Base-by-base conservation (phyloP, 2,113 vertebrate genomes). In the Eupsittula cactorum region DNA sequence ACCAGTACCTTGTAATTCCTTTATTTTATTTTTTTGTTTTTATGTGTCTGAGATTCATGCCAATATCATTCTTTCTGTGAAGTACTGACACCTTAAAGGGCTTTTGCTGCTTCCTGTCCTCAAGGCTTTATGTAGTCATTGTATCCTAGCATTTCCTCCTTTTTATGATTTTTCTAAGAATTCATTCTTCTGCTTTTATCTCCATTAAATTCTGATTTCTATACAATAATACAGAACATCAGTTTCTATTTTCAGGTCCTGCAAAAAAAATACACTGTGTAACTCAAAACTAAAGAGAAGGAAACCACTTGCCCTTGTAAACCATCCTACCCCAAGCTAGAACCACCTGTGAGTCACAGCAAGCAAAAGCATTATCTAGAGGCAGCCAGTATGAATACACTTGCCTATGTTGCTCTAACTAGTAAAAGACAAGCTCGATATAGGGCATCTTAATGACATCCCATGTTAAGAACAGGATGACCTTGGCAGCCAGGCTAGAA, bases 11-110 rank as follows among this genome's bases (percentile, higher is more conserved):
- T 83, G 29, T 59, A 93, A 95, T 81, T 92, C 67, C 24, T 93
- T 91, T 92, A 76, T 88, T 97, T 96, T 82, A 59, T 35, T 23
- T 59, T 23, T 23, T 59, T 65, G 39, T 78, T 93, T 84, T 42
- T 87, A 90, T 82, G 86, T 44, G 49, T 68, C 84, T 91, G 69
- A 93, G 86, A 95, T 42, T 49, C 57, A 15, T 60, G 41, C 63
- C 92, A 97, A 44, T 11, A 81, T 64, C 49, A 18, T 67, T 86
- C 82, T 55, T 91, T 92, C 62, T 31, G 20, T 41, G 41, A 39
- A 65, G 27, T 35, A 4, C 4, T 15, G 6, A 89, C 53, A 70
- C 39, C 49, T 81, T 39, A 35, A 94, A 94, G 28, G n/a, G 14
- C 19, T 28, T 62, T 69, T 80, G 41, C 52, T 74, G 28, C 42